Evolutionary conservation across 2,113 vertebrate genomes (phyloP), one percentile per base, ranked within the genome.

Genomic region (Ochotona curzoniae): DNA sequence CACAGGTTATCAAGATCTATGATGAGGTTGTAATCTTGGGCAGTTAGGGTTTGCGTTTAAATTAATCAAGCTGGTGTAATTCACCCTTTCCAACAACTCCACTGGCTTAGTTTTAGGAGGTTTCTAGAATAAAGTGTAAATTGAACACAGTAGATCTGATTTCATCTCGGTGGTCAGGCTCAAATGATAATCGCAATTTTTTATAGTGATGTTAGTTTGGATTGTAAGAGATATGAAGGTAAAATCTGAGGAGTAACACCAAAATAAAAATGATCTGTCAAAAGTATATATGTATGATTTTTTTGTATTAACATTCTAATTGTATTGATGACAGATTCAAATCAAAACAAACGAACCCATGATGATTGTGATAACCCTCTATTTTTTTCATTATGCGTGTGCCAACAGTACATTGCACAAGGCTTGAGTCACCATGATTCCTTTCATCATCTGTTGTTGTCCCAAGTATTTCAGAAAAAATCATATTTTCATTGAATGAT

Each of bases 291-390:
- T 44, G 4, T 44, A 44, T 66, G 35, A 71, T 66, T 84, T 66
- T 88, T 87, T 88, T 96, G 76, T 89, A 69, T 35, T 66, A 32
- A 66, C n/a, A 82, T 25, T 25, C 60, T 85, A 78, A 93, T 75
- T 93, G 92, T 87, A 90, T 69, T 44, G 38, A 44, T 44, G 38
- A 89, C 51, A 51, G 51, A 92, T 87, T 30, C 44, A 92, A 83
- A 49, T 89, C 81, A 97, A 94, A 96, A 38, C n/a, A 94, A 97
- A 93, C 83, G 44, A 88, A n/a, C 86, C 51, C 18, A 82, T 71
- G 83, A 57, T 89, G 70, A 89, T 3, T 79, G 4, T 67, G 94
- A 93, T 8, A 78, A 75, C 63, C 69, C 20, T 44, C 83, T 20
- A 9, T 74, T 6, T 17, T 83, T 95, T 93, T 82, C 32, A 60